Evolutionary conservation across 2,113 vertebrate genomes (phyloP).

Genomic region (Carollia perspicillata): DNA sequence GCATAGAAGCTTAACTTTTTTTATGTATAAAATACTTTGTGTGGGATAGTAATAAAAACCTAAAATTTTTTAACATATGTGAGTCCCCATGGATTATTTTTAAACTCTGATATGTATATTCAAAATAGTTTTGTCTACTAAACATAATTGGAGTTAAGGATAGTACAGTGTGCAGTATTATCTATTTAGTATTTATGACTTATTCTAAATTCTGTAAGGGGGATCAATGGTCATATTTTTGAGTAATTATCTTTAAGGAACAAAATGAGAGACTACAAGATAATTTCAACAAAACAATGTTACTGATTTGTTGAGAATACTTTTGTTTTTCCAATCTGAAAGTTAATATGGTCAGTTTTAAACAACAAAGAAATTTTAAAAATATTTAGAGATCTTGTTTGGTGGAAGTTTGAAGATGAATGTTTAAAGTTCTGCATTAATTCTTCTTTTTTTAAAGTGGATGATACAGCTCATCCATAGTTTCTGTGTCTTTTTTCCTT

Average conservation of each 20-base stretch:
- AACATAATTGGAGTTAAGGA: conserved; percentile 23
- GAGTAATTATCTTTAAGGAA: conserved; percentile 40
- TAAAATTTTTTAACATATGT: background rate
- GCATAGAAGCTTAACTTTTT: background rate
- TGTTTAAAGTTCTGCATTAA: conserved; percentile 37
- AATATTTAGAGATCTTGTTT: background rate
- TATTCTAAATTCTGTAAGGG: background rate
- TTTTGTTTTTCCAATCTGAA: background rate
- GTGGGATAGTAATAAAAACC: conserved; percentile 36
- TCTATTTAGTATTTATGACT: conserved; percentile 14
- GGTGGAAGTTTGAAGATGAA: conserved; percentile 16
- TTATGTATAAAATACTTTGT: conserved; percentile 13
- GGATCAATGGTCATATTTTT: background rate
- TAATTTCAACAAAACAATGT: conserved; percentile 30
- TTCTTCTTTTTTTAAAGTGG: conserved; percentile 1
- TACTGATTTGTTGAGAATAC: background rate
- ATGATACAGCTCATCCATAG: too few species aligned
- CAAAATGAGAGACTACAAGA: conserved; percentile 6
- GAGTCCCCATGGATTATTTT: background rate
- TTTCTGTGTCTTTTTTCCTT: too few species aligned
- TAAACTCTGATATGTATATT: conserved; percentile 24
- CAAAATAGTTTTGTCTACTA: background rate
- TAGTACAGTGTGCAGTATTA: background rate
- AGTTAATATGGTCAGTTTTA: conserved; percentile 38
- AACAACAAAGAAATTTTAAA: background rate